Conservation (phyloP, 1,140 invertebrate genomes). For the Steinernema feltiae region DNA sequence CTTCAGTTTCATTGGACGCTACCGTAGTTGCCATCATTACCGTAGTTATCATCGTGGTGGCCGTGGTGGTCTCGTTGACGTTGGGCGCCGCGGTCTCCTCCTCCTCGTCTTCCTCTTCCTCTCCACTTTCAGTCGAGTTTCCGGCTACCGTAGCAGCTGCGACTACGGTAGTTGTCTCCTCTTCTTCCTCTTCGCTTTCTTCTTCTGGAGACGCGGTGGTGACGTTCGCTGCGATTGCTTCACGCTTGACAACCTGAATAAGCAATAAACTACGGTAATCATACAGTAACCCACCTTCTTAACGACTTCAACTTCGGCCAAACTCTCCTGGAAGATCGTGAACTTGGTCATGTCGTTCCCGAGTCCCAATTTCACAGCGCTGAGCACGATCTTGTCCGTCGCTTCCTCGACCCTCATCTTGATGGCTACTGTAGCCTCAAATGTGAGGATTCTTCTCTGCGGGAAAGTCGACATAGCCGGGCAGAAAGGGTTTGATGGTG, state of each 20-base stretch:
- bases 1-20: background rate
- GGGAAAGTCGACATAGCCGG: constrained; percentile 12
- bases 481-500: constrained; percentile 29
- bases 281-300: background rate
- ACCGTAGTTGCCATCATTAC: background rate
- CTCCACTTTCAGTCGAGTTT: background rate
- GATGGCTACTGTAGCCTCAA: constrained; percentile 21
- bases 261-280: too few relatives aligned
- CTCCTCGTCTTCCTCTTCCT: background rate
- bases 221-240: background rate
- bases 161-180: background rate
- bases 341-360: background rate
- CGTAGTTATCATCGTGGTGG: background rate
- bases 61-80: background rate
- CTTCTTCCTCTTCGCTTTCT: constrained; percentile 6
- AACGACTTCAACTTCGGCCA: constrained; percentile 17
- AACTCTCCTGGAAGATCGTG: constrained; percentile 1
- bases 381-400: constrained; percentile 20
- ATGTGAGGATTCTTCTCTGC: constrained; percentile 27
- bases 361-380: constrained; percentile 3
- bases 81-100: background rate
- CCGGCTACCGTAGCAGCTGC: background rate
- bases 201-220: background rate
- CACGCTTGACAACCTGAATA: background rate
- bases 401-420: constrained; percentile 10